A percentile compares a stretch with the other conserved stretches of the same genome.
These are phyloP conservation scores for Eristalis tenax DNA, from an alignment of 2,888 invertebrate genomes.

Conservation along the genomic window DNA sequence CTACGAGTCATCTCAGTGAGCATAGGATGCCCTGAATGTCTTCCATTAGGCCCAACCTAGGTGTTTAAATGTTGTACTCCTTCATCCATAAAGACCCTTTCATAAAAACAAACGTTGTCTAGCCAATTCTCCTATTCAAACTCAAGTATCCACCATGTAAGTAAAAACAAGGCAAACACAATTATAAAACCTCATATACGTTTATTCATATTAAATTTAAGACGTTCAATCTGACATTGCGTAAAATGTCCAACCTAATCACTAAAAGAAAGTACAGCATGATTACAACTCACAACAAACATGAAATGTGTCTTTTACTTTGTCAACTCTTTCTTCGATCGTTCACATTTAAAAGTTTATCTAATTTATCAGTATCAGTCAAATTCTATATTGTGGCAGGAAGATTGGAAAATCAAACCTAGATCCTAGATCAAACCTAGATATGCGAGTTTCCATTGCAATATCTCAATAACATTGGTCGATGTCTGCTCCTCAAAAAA, in stretches of 20 bases:
- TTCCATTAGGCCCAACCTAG: too few relatives aligned
- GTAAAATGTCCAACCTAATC: constrained; percentile 27
- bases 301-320: background rate
- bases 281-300: background rate
- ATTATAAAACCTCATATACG: background rate
- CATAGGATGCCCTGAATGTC: too few relatives aligned
- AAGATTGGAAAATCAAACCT: background rate
- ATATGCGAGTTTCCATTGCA: background rate
- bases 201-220: background rate
- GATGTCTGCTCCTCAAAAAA: constrained; percentile 25
- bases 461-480: background rate
- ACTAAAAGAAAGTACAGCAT: constrained; percentile 14
- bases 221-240: constrained; percentile 10
- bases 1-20: too few relatives aligned
- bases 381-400: constrained; percentile 16
- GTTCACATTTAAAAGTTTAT: background rate
- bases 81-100: too few relatives aligned
- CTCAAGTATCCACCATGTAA: too few relatives aligned
- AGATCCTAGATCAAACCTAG: background rate
- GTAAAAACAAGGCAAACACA: background rate
- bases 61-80: too few relatives aligned
- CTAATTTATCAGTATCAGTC: constrained; percentile 42
- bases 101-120: too few relatives aligned
- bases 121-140: too few relatives aligned
- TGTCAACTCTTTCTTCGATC: background rate